Evolutionary conservation across 2,888 invertebrate genomes (phyloP).

Genomic region (Pimpla rufipes): DNA sequence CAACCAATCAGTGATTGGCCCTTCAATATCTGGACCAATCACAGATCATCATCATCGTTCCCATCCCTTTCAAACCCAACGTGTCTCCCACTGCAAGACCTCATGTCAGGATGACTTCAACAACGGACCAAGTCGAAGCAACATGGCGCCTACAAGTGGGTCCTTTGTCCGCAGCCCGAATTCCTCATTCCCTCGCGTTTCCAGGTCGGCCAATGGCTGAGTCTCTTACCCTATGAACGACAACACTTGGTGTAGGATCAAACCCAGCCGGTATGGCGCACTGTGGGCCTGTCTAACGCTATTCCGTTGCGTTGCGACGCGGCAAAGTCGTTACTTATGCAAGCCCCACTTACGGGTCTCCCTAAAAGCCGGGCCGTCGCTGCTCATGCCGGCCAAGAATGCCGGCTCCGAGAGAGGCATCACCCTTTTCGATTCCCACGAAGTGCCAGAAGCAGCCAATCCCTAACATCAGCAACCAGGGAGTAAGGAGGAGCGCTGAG

Average conservation of each 20-base stretch:
- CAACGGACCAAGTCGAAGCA: background rate
- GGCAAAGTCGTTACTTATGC: slow-evolving; percentile 81
- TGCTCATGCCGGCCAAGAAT: slow-evolving; percentile 69
- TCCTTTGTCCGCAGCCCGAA: background rate
- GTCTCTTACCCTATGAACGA: background rate
- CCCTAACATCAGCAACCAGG: slow-evolving; percentile 56
- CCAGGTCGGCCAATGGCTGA: slow-evolving; percentile 20
- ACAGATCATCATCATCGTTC: background rate
- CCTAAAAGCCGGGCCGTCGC: slow-evolving; percentile 77
- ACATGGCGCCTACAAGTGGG: background rate
- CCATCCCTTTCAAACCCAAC: too few species aligned
- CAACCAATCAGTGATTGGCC: slow-evolving; percentile 13
- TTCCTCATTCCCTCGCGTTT: background rate
- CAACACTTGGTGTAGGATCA: slow-evolving; percentile 7
- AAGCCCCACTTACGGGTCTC: slow-evolving; percentile 80
- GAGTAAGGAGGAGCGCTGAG: background rate
- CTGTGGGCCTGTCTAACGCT: slow-evolving; percentile 66
- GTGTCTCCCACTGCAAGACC: background rate
- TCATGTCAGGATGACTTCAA: background rate
- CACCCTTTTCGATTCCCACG: slow-evolving; percentile 49
- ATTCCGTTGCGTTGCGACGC: slow-evolving; percentile 72
- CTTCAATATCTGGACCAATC: background rate
- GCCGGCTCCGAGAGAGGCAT: slow-evolving; percentile 47
- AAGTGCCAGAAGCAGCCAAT: slow-evolving; percentile 46
- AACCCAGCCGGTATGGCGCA: slow-evolving; percentile 9